Conservation (phyloP, 2,888 invertebrate species). For the Nowickia ferox region DNA sequence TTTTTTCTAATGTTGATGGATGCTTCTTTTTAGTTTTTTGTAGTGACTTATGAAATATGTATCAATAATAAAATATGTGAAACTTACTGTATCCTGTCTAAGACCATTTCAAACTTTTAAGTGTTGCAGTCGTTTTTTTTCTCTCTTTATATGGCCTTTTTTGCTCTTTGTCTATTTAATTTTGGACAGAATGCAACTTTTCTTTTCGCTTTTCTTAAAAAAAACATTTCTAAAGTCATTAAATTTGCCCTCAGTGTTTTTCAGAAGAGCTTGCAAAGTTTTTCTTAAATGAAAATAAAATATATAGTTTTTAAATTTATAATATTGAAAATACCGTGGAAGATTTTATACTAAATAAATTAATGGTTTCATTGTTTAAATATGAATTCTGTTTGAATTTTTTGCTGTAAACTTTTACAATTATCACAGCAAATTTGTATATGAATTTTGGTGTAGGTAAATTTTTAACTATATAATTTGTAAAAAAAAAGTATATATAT, state of each 20-base stretch:
- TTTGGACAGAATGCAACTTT: constrained; percentile 15
- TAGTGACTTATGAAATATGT: too few relatives aligned
- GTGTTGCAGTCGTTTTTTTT: background rate
- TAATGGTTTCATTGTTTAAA: background rate
- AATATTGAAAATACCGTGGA: background rate
- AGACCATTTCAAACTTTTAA: background rate
- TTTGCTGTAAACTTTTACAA: constrained; percentile 11
- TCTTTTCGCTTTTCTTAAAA: background rate
- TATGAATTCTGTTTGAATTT: background rate
- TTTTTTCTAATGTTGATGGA: too few relatives aligned
- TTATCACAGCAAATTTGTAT: constrained; percentile 9
- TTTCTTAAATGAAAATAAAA: background rate
- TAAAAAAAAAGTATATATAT: background rate
- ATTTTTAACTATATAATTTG: constrained; percentile 11
- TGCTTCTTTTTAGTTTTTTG: too few relatives aligned
- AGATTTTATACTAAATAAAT: background rate
- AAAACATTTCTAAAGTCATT: background rate
- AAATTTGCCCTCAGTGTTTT: background rate
- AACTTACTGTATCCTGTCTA: constrained; percentile 1
- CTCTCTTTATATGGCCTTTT: background rate
- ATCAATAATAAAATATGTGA: background rate
- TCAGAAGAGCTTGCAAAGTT: background rate
- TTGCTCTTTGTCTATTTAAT: background rate
- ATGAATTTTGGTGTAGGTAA: constrained; percentile 52
- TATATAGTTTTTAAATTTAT: background rate